phyloP scores from a whole-genome alignment of 2,113 vertebrate genomes.

The Salminus brasiliensis region DNA sequence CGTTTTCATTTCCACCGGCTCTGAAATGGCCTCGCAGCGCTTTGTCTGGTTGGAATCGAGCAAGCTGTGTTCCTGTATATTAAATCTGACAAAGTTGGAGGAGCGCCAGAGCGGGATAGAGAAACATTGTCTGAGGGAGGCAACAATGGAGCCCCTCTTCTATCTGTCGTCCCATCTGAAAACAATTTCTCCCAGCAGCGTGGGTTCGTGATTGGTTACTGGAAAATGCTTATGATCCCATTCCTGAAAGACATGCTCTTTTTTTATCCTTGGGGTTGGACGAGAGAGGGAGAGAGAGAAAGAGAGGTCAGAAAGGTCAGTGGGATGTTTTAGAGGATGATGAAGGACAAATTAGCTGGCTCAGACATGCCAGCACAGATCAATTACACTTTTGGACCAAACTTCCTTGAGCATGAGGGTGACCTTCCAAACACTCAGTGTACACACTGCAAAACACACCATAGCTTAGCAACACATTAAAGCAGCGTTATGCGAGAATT shows the following conservation, averaged over 20 bases:
- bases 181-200: slow-evolving; percentile 34
- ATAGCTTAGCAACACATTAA: not conserved
- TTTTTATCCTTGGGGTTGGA: not conserved
- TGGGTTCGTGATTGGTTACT: slow-evolving; percentile 21
- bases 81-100: slow-evolving; percentile 34
- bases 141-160: slow-evolving; percentile 31
- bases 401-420: not conserved
- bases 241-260: slow-evolving; percentile 4
- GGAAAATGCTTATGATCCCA: slow-evolving; percentile 11
- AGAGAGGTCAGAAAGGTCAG: not conserved
- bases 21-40: not conserved
- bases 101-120: not conserved
- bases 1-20: slow-evolving; percentile 22
- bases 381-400: not conserved
- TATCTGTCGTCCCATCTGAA: slow-evolving; percentile 42
- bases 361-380: not conserved
- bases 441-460: not conserved
- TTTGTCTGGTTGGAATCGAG: slow-evolving; percentile 16
- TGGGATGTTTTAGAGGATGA: slow-evolving; percentile 1
- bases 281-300: not conserved
- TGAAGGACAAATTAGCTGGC: slow-evolving; percentile 1
- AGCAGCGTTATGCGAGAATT: no score
- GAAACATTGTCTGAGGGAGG: not conserved
- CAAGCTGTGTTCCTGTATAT: slow-evolving; percentile 23
- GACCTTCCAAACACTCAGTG: not conserved